phyloP scores from a whole-genome alignment of 2,888 invertebrate species.

The Fragum fragum region DNA sequence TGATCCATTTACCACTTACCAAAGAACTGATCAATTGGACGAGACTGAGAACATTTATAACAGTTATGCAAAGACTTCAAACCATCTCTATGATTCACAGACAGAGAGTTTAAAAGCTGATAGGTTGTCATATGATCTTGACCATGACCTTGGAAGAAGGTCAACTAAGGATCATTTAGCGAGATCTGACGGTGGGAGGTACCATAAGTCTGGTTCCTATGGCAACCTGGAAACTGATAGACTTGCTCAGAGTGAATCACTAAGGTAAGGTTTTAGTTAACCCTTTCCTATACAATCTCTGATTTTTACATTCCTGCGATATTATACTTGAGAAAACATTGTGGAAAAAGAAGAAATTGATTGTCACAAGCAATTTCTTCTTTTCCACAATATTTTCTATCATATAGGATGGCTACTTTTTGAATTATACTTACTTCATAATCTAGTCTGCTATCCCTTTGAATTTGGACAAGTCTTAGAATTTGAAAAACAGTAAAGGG shows the following conservation, averaged over 20 bases:
- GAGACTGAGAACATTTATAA: constrained; percentile 1
- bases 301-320: no score
- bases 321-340: no score
- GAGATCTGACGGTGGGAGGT: constrained; percentile 25
- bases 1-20: constrained; percentile 20
- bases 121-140: constrained; percentile 16
- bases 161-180: constrained; percentile 14
- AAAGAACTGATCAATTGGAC: constrained; percentile 2
- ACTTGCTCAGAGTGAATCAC: constrained; percentile 19
- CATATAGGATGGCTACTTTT: no score
- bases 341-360: no score
- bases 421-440: no score
- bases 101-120: constrained; percentile 14
- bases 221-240: constrained; percentile 11
- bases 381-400: no score
- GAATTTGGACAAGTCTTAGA: no score
- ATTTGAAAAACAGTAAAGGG: no score
- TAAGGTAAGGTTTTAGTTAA: constrained; percentile 13
- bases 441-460: no score
- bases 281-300: no score
- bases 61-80: constrained; percentile 7
- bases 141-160: constrained; percentile 8
- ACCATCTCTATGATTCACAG: neutral
- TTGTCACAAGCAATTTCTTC: no score
- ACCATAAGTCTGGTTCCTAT: constrained; percentile 22